Conservation (phyloP, 1,140 invertebrate species). For the Rhynchophorus ferrugineus region DNA sequence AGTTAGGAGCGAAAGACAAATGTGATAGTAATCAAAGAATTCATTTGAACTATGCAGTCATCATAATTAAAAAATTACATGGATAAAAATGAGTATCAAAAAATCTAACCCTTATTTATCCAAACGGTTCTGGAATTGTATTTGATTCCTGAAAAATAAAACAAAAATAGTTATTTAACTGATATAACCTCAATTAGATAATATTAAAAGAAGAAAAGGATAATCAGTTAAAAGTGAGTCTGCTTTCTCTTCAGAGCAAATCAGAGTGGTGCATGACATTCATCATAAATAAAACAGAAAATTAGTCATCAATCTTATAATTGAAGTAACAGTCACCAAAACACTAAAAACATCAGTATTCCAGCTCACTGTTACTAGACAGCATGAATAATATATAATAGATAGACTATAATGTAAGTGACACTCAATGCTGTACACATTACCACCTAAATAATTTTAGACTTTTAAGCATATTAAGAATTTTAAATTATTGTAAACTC, state of each 20-base stretch:
- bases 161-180: background rate
- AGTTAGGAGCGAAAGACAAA: background rate
- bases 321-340: no score
- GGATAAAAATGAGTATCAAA: background rate
- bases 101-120: background rate
- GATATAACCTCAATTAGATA: background rate
- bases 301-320: no score
- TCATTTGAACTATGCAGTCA: background rate
- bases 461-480: no score
- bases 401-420: no score
- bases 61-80: background rate
- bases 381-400: background rate
- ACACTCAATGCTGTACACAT: no score
- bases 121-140: background rate
- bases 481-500: no score
- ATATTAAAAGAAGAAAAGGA: background rate
- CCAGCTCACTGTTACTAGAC: background rate
- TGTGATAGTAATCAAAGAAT: background rate
- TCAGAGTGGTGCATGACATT: constrained; percentile 19
- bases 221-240: constrained; percentile 8
- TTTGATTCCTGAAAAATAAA: background rate
- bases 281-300: no score
- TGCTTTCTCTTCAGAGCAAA: constrained; percentile 9
- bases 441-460: no score
- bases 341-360: background rate